A percentile compares a stretch with the other conserved stretches of the same genome.
Evolutionary conservation across 2,797 vertebrate species (phyloP).

Genomic region (Chiloscyllium punctatum): DNA sequence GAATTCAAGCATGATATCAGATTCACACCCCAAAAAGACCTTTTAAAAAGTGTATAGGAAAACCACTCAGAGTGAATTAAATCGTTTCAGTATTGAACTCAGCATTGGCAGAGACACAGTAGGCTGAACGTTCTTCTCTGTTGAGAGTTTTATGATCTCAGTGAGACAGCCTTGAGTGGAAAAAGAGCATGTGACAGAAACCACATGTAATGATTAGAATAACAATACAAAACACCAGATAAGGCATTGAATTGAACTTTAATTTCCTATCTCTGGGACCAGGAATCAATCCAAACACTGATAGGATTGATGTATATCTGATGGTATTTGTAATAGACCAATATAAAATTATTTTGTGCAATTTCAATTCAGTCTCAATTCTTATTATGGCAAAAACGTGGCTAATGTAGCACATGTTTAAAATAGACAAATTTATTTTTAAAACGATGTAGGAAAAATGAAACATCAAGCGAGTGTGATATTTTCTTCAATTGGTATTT

Average conservation of each 20-base stretch:
- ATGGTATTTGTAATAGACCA: neutral
- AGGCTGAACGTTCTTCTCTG: neutral
- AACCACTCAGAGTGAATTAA: neutral
- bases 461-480: neutral
- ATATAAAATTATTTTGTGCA: neutral
- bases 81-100: neutral
- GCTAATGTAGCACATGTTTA: neutral
- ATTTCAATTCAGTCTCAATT: neutral
- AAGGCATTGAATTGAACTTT: neutral
- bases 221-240: neutral
- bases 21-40: neutral
- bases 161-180: neutral
- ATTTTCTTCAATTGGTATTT: neutral
- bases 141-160: neutral
- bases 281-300: neutral
- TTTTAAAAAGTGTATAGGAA: neutral
- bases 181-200: neutral
- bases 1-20: neutral
- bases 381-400: neutral
- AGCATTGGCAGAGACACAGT: neutral
- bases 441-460: neutral
- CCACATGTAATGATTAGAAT: neutral
- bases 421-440: neutral
- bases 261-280: neutral
- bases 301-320: neutral